Evolutionary conservation across 2,888 invertebrate species (phyloP).

Genomic region (Crocallis elinguaria): DNA sequence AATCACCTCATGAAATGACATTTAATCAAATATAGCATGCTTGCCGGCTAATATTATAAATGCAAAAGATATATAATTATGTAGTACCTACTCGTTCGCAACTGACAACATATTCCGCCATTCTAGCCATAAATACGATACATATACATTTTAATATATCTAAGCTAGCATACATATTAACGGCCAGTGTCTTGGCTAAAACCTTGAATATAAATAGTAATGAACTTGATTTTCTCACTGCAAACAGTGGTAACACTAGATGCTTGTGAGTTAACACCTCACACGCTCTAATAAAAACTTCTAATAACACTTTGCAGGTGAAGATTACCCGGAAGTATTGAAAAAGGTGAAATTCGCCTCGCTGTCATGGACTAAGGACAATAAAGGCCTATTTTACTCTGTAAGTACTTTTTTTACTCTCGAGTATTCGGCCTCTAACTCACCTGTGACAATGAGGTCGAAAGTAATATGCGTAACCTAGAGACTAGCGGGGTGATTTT

Average conservation of each 20-base stretch:
- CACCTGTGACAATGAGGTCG: too few relatives aligned
- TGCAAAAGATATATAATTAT: too few relatives aligned
- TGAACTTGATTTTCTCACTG: constrained; percentile 2
- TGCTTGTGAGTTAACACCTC: not conserved
- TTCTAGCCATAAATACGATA: too few relatives aligned
- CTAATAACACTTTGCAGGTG: constrained; percentile 71
- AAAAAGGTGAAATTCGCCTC: constrained; percentile 96
- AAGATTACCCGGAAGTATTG: constrained; percentile 95
- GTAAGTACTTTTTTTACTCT: constrained; percentile 76
- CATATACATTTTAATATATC: not conserved
- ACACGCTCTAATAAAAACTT: not conserved
- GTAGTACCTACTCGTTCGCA: too few relatives aligned
- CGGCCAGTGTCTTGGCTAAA: not conserved
- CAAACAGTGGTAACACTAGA: not conserved
- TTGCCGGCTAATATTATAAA: too few relatives aligned
- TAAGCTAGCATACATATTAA: not conserved
- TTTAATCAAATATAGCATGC: too few relatives aligned
- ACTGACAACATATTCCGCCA: too few relatives aligned
- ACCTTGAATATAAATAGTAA: constrained; percentile 11
- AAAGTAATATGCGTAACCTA: too few relatives aligned
- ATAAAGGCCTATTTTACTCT: constrained; percentile 97
- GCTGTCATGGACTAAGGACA: constrained; percentile 97
- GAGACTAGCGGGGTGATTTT: too few relatives aligned
- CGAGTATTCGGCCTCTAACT: too few relatives aligned
- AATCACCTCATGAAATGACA: too few relatives aligned